A percentile compares a stretch with the other conserved stretches of the same genome.
These are phyloP conservation scores for Tapirus terrestris DNA, from an alignment of 2,113 vertebrate species.

Conservation along the genomic window DNA sequence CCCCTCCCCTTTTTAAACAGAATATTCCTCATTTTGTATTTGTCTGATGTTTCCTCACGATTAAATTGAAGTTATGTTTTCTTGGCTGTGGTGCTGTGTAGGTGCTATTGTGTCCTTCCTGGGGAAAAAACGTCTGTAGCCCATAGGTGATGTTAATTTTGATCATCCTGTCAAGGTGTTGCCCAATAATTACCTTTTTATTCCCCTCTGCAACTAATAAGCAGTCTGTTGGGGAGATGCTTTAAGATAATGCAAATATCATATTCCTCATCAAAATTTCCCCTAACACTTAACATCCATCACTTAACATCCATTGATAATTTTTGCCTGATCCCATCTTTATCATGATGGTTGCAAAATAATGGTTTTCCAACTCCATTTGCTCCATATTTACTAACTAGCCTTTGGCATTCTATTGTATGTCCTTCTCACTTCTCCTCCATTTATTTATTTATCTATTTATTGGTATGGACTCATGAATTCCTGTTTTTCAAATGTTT, in stretches of 20 bases:
- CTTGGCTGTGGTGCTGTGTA: not conserved
- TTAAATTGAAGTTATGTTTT: not conserved
- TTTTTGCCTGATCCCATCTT: not conserved
- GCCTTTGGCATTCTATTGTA: not conserved
- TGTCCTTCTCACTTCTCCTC: not conserved
- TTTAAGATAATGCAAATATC: not conserved
- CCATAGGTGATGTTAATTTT: not conserved
- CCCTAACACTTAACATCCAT: not conserved
- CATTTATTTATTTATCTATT: not conserved
- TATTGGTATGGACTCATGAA: not conserved
- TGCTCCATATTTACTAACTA: not conserved
- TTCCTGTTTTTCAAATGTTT: not conserved
- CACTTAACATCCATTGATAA: not conserved
- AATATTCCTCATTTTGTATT: slow-evolving; percentile 19
- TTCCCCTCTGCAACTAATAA: not conserved
- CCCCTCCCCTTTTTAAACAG: not conserved
- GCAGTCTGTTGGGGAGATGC: not conserved
- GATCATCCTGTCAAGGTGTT: not conserved
- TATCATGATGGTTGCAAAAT: not conserved
- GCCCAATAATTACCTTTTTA: not conserved
- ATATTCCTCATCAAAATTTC: not conserved
- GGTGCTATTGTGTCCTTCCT: not conserved
- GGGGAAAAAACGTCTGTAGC: not conserved
- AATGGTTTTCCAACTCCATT: not conserved
- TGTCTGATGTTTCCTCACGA: not conserved